Base-by-base conservation (phyloP, 2,888 invertebrate genomes). In the Pasiphila rectangulata region DNA sequence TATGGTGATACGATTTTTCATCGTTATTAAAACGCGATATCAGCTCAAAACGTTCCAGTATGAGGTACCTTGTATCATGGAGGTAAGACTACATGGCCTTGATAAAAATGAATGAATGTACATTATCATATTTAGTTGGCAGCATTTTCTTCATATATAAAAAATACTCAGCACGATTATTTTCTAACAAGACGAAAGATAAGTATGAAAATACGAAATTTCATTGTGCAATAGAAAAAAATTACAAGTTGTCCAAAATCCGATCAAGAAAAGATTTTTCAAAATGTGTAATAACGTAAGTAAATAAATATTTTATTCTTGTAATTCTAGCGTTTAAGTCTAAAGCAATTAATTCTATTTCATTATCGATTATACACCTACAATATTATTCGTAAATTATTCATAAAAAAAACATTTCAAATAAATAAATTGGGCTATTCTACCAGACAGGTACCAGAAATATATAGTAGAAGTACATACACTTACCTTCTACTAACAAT, bases 1-100 rank as follows among this genome's bases (percentile, higher is more conserved):
- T 71, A 64, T 65, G 59, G 61, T 60, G 61, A 57, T 63, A 55
- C 45, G 52, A 51, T 57, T 38, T 27, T 40, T 42, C 12, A 21
- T 41, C 23, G 21, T 39, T 34, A 20, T 25, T 15, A 44, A 12
- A 32, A 25, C 19, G 27, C 16, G 16, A 20, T 24, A 30, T 7
- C 9, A 47, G 39, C 39, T 48, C 34, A 29, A 34, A 39, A 34
- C 20, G 27, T 42, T 38, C 10, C 25, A 40, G 24, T 27, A 44
- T 41, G 45, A 44, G 34, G 17, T 45, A 51, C 36, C 25, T 24
- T 40, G 27, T 42, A 47, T 24, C 13, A 24, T 12, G 10, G 16
- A 35, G 13, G 23, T 30, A 43, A 40, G 39, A 34, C 47, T 37
- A 9, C 7, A 36, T 46, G 38, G 48, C 46, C 48, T 41, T 41